Evolutionary conservation across 2,113 vertebrate genomes (phyloP).

Genomic region (Aramus guarauna): DNA sequence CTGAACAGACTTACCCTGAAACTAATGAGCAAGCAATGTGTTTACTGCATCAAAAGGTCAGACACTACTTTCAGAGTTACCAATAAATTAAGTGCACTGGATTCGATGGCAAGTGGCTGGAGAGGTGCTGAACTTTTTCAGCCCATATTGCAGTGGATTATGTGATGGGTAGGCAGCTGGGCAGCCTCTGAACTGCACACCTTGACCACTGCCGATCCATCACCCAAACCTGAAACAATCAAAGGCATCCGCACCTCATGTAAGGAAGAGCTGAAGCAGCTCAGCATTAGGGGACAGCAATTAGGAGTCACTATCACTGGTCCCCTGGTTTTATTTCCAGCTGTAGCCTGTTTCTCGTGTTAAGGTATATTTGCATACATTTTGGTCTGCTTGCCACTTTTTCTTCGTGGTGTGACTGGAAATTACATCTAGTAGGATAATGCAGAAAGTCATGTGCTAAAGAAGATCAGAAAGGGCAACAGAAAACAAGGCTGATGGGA

Average conservation of each 20-base stretch:
- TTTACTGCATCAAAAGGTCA: neutral
- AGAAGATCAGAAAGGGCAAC: neutral
- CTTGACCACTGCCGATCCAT: neutral
- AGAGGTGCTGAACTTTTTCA: neutral
- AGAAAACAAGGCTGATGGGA: neutral
- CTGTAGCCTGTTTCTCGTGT: neutral
- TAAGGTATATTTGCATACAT: neutral
- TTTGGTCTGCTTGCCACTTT: neutral
- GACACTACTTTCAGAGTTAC: neutral
- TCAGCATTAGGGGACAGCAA: neutral
- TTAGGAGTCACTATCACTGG: neutral
- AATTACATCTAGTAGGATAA: neutral
- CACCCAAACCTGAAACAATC: neutral
- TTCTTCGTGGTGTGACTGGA: neutral
- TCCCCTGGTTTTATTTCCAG: neutral
- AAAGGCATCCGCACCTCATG: rapidly evolving
- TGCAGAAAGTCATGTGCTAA: neutral
- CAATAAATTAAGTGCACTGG: neutral
- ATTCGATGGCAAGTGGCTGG: neutral
- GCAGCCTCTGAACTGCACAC: neutral
- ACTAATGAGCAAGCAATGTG: neutral
- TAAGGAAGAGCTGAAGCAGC: neutral
- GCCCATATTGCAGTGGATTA: neutral
- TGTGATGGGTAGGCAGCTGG: neutral
- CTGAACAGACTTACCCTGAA: neutral